Evolutionary conservation across 2,888 invertebrate genomes (phyloP).

Genomic region (Catocala fraxini): DNA sequence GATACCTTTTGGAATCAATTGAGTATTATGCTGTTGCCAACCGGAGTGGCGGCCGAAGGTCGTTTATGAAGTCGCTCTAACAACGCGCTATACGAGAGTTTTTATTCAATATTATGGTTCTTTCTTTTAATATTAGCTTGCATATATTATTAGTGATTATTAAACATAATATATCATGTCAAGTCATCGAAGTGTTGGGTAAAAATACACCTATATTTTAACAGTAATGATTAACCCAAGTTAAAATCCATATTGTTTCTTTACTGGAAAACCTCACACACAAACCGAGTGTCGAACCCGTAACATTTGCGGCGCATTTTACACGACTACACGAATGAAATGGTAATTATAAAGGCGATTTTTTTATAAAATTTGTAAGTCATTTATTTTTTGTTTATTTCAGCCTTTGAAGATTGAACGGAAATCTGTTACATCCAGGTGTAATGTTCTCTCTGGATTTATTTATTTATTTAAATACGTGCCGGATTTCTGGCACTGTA

Average conservation of each 20-base stretch:
- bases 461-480: conserved; percentile 16
- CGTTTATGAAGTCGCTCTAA: conserved; percentile 41
- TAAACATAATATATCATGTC: too few relatives aligned
- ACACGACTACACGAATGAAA: too few relatives aligned
- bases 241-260: too few relatives aligned
- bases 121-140: conserved; percentile 40
- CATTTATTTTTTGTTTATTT: conserved; percentile 21
- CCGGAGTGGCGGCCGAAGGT: conserved; percentile 55
- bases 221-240: too few relatives aligned
- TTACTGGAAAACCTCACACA: too few relatives aligned
- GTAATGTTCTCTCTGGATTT: conserved; percentile 5
- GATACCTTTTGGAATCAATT: conserved; percentile 68
- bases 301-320: too few relatives aligned
- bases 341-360: conserved; percentile 11
- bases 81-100: conserved; percentile 33
- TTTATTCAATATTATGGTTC: conserved; percentile 37
- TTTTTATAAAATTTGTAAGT: conserved; percentile 22
- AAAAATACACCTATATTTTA: too few relatives aligned
- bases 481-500: conserved; percentile 8
- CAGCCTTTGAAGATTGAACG: conserved; percentile 15
- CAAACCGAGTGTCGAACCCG: too few relatives aligned
- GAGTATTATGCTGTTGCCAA: conserved; percentile 60
- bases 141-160: conserved; percentile 17
- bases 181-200: too few relatives aligned
- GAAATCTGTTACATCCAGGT: conserved; percentile 9